phyloP scores from a whole-genome alignment of 2,888 invertebrate species.

The Drosophila longiperda region DNA sequence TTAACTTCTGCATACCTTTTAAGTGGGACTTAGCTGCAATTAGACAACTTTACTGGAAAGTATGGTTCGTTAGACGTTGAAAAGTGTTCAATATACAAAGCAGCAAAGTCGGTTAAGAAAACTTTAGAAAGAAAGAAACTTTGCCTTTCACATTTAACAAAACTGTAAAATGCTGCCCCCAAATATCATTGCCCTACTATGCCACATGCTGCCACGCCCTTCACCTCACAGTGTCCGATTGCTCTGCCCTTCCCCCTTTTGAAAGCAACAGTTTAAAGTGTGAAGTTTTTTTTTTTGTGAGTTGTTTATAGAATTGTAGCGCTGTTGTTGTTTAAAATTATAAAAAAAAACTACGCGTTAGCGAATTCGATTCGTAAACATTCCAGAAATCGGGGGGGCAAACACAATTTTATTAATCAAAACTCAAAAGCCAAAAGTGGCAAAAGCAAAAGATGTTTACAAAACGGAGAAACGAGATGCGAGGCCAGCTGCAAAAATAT shows the following conservation, averaged over 20 bases:
- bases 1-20: not conserved
- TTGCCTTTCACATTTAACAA: conserved; percentile 60
- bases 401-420: conserved; percentile 62
- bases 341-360: conserved; percentile 60
- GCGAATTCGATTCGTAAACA: conserved; percentile 48
- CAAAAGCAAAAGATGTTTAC: conserved; percentile 58
- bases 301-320: conserved; percentile 46
- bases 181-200: conserved; percentile 30
- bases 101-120: conserved; percentile 25
- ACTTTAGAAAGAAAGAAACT: conserved; percentile 39
- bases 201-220: conserved; percentile 12
- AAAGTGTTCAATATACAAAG: not conserved
- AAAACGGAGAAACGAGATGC: conserved; percentile 7
- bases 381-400: conserved; percentile 14
- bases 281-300: conserved; percentile 42
- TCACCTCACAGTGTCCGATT: not conserved
- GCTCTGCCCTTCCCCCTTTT: conserved; percentile 3
- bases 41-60: conserved; percentile 10
- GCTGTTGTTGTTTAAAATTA: conserved; percentile 30
- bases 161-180: conserved; percentile 24
- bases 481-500: conserved; percentile 70
- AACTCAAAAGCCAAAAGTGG: conserved; percentile 51
- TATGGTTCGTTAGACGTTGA: not conserved
- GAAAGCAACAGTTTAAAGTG: conserved; percentile 29
- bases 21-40: not conserved